A percentile compares a stretch with the other conserved stretches of the same genome.
Conservation (phyloP, 64 coral and sea anemone genomes). For the Montipora cactus region DNA sequence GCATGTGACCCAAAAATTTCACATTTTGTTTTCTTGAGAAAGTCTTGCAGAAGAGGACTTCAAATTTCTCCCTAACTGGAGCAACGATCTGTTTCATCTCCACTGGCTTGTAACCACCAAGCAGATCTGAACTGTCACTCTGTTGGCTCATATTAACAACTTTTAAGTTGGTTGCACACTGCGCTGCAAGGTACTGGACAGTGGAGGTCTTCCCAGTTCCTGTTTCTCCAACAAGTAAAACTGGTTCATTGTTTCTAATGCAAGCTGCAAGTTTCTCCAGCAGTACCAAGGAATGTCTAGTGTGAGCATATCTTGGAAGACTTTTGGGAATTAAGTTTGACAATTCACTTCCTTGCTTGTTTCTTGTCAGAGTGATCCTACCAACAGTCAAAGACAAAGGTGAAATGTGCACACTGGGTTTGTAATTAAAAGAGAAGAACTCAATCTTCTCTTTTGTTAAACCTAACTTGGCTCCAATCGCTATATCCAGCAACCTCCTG, state of each 20-base stretch:
- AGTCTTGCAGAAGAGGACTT: slow-evolving; percentile 86
- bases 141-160: slow-evolving; percentile 99
- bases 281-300: slow-evolving; percentile 87
- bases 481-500: slow-evolving; percentile 58
- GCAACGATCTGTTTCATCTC: slow-evolving; percentile 98
- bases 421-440: slow-evolving; percentile 86
- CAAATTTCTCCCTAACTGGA: slow-evolving; percentile 91
- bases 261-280: slow-evolving; percentile 91
- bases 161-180: slow-evolving; percentile 74
- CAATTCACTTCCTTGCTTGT: background rate
- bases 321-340: background rate
- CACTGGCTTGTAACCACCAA: slow-evolving; percentile 97
- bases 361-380: slow-evolving; percentile 76
- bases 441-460: slow-evolving; percentile 95
- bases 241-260: slow-evolving; percentile 88
- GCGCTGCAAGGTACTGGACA: slow-evolving; percentile 80
- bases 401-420: slow-evolving; percentile 80
- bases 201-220: slow-evolving; percentile 98
- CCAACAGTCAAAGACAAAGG: slow-evolving; percentile 85
- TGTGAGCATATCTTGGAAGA: slow-evolving; percentile 83
- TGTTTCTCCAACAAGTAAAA: slow-evolving; percentile 95
- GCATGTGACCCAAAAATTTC: slow-evolving; percentile 86
- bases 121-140: slow-evolving; percentile 94
- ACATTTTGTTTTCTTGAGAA: slow-evolving; percentile 99
- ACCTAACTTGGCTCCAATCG: slow-evolving; percentile 90